Conservation (phyloP, 2,797 vertebrate species). For the Synaphobranchus kaupii region DNA sequence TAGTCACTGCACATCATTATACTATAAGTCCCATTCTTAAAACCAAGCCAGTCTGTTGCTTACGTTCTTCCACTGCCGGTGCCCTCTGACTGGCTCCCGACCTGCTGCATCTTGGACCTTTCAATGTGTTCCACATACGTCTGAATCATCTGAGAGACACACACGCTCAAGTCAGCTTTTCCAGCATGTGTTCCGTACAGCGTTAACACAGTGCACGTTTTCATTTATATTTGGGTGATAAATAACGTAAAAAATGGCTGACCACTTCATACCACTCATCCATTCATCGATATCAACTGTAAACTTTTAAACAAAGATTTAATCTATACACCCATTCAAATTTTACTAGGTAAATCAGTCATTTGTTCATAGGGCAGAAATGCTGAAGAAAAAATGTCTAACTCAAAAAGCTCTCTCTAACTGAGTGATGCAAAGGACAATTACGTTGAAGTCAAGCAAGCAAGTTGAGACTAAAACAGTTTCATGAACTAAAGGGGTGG, state of each 20-base stretch:
- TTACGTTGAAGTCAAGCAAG: neutral
- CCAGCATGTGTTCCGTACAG: neutral
- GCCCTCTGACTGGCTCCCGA: conserved; percentile 37
- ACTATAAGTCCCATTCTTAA: neutral
- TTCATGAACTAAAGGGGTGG: neutral
- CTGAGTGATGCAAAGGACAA: neutral
- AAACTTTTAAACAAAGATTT: neutral
- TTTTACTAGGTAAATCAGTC: neutral
- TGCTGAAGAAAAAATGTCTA: neutral
- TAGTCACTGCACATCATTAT: neutral
- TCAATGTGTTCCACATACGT: conserved; percentile 98
- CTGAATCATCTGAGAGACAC: conserved; percentile 89
- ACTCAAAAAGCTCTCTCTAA: too few species aligned
- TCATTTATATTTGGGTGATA: neutral
- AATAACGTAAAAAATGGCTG: neutral
- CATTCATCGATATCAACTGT: neutral
- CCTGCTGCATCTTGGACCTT: conserved; percentile 89
- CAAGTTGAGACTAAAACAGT: neutral
- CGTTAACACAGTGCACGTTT: neutral
- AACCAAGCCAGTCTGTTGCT: neutral
- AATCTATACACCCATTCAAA: neutral
- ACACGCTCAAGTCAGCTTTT: conserved; percentile 20
- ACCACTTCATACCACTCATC: neutral
- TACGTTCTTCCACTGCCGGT: conserved; percentile 29
- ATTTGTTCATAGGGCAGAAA: neutral